A percentile compares a stretch with the other conserved stretches of the same genome.
phyloP scores from a whole-genome alignment of 2,888 invertebrate species.

The Gonocerus acuteangulatus region DNA sequence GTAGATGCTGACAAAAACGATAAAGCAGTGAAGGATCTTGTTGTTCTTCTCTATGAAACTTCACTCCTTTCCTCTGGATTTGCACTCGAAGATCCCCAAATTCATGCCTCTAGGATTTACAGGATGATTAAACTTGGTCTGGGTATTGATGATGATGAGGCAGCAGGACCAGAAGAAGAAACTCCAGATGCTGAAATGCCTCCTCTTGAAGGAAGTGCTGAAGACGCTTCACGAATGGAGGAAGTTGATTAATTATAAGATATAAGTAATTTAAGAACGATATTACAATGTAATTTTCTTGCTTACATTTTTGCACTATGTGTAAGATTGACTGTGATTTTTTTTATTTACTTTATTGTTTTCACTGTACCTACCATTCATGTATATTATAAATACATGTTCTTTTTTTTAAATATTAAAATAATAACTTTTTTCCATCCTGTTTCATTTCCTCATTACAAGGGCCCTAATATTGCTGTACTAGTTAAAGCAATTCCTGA shows the following conservation, averaged over 20 bases:
- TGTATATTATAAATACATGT: too few species aligned
- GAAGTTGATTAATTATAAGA: conserved; percentile 86
- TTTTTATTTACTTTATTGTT: too few species aligned
- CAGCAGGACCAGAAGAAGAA: conserved; percentile 76
- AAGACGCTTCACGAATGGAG: conserved; percentile 96
- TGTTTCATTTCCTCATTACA: too few species aligned
- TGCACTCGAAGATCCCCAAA: conserved; percentile 87
- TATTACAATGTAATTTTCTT: too few species aligned
- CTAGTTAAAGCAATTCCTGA: too few species aligned
- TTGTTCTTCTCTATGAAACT: conserved; percentile 91
- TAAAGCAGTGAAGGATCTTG: conserved; percentile 95
- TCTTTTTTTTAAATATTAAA: too few species aligned
- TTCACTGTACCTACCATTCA: too few species aligned
- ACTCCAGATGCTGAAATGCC: conserved; percentile 64
- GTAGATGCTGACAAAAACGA: conserved; percentile 96
- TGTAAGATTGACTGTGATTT: too few species aligned
- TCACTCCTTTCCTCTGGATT: conserved; percentile 94
- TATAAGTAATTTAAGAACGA: too few species aligned
- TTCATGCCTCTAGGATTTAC: conserved; percentile 91
- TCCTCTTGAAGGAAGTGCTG: conserved; percentile 55
- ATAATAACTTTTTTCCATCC: too few species aligned
- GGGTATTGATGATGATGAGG: conserved; percentile 93
- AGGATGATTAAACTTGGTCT: conserved; percentile 98
- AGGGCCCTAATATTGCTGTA: too few species aligned
- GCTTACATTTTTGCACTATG: too few species aligned